Evolutionary conservation across 2,797 vertebrate genomes (phyloP).

Genomic region (Mionectes olivaceus): DNA sequence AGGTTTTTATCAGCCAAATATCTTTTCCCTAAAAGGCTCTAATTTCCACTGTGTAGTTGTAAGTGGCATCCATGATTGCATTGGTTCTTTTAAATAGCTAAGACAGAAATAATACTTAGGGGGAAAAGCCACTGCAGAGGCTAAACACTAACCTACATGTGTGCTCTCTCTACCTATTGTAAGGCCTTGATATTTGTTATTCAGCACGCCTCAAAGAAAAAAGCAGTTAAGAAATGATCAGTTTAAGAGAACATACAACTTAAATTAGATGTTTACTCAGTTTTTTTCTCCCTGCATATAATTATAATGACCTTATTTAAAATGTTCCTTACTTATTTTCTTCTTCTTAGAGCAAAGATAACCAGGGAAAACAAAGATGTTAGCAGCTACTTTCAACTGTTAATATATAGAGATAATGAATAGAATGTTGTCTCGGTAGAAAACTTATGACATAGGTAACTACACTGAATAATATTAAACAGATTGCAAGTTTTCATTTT

Average conservation of each 20-base stretch:
- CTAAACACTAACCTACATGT: not conserved
- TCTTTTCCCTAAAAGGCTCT: constrained; percentile 76
- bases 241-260: constrained; percentile 28
- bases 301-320: not conserved
- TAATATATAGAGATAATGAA: not conserved
- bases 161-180: not conserved
- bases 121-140: not conserved
- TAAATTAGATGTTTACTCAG: constrained; percentile 31
- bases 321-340: not conserved
- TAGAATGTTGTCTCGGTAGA: not conserved
- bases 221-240: not conserved
- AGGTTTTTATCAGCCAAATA: constrained; percentile 81
- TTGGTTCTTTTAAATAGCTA: not conserved
- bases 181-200: not conserved
- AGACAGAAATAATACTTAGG: constrained; percentile 1
- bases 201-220: not conserved
- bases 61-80: constrained; percentile 20
- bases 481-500: not conserved
- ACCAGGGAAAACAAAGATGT: not conserved
- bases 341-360: not conserved
- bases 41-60: constrained; percentile 83
- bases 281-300: not conserved
- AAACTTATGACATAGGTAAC: not conserved
- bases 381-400: not conserved
- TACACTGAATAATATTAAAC: not conserved